Evolutionary conservation across 2,797 vertebrate genomes (phyloP).

Genomic region (Pyrocephalus nanus): DNA sequence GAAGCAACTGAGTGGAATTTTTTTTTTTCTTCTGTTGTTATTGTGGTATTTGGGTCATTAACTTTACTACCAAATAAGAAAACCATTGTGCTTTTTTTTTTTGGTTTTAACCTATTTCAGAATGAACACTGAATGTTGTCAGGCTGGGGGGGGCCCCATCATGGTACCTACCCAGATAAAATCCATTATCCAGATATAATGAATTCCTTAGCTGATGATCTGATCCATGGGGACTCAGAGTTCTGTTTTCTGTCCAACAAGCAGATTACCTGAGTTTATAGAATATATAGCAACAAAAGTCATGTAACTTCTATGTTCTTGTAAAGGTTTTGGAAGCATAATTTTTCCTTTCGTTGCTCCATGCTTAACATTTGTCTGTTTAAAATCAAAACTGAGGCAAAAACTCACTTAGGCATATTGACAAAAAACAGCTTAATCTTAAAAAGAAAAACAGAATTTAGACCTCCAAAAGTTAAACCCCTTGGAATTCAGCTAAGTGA

Average conservation of each 20-base stretch:
- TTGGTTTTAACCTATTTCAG: neutral
- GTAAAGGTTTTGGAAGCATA: neutral
- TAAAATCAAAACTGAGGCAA: neutral
- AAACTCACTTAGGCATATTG: neutral
- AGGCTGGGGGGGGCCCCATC: neutral
- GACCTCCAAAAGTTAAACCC: neutral
- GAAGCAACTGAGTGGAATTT: neutral
- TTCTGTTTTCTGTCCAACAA: neutral
- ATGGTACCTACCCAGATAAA: neutral
- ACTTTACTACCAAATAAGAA: neutral
- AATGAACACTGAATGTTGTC: neutral
- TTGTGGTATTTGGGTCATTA: neutral
- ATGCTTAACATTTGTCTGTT: neutral
- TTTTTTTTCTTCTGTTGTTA: rapidly evolving
- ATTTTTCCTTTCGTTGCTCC: neutral
- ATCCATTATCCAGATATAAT: neutral
- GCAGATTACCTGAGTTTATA: neutral
- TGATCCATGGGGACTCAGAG: neutral
- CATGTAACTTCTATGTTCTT: neutral
- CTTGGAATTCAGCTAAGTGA: neutral
- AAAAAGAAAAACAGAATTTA: neutral
- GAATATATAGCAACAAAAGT: neutral
- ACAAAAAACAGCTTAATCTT: neutral
- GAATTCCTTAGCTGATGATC: neutral
- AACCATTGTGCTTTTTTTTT: neutral